These are phyloP conservation scores for Amphilophus citrinellus DNA, from an alignment of 2,113 vertebrate species.

Conservation along the genomic window DNA sequence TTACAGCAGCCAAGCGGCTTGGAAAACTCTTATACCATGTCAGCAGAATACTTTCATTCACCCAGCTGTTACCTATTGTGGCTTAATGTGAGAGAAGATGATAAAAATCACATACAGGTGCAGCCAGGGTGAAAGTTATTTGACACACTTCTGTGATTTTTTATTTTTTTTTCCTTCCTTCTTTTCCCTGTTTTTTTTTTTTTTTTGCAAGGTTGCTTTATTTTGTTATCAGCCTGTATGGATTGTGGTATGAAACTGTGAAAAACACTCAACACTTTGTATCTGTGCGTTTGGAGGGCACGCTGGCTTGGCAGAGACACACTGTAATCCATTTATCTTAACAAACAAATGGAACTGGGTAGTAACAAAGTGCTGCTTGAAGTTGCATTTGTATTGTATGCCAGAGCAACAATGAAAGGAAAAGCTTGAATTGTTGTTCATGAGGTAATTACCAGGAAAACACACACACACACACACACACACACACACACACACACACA, in stretches of 20 bases:
- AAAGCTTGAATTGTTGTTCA: slow-evolving; percentile 69
- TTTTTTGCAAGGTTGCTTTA: neutral
- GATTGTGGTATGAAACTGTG: slow-evolving; percentile 46
- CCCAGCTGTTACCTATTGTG: slow-evolving; percentile 23
- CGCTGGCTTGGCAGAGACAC: slow-evolving; percentile 6
- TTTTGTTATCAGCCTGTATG: slow-evolving; percentile 5
- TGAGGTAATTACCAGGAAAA: slow-evolving; percentile 61
- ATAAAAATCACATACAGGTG: slow-evolving; percentile 53
- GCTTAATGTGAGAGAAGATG: slow-evolving; percentile 33
- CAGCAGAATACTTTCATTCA: slow-evolving; percentile 30
- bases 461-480: neutral
- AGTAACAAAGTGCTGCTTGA: slow-evolving; percentile 34
- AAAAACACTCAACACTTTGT: slow-evolving; percentile 46
- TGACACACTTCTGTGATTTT: slow-evolving; percentile 36
- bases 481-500: neutral
- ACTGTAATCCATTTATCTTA: slow-evolving; percentile 42
- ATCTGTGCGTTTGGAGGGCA: neutral
- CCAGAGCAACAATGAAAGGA: slow-evolving; percentile 63
- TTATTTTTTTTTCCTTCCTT: too few species aligned
- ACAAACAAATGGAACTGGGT: slow-evolving; percentile 38
- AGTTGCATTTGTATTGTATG: slow-evolving; percentile 48
- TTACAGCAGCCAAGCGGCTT: neutral
- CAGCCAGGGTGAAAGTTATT: slow-evolving; percentile 38
- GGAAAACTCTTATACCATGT: slow-evolving; percentile 3
- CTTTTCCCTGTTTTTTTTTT: neutral